Evolutionary conservation across 2,888 invertebrate species (phyloP).

Genomic region (Drosophila multiciliata): DNA sequence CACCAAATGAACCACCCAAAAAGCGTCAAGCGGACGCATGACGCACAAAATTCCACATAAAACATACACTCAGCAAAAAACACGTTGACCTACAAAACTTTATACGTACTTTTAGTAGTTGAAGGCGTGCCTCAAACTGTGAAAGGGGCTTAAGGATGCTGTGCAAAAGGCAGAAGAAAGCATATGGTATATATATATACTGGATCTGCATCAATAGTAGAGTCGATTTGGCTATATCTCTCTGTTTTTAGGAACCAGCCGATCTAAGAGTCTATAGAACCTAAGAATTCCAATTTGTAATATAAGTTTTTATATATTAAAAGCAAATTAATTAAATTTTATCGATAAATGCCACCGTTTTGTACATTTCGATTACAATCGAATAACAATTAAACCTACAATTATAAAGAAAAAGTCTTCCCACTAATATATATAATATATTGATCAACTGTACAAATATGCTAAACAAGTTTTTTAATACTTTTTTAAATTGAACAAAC

Average conservation of each 20-base stretch:
- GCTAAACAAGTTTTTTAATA: no score
- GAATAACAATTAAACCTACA: no score
- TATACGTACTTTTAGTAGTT: background rate
- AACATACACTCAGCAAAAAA: constrained; percentile 16
- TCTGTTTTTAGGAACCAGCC: background rate
- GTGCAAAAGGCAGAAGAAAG: background rate
- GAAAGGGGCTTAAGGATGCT: background rate
- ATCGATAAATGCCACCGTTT: background rate
- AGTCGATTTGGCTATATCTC: background rate
- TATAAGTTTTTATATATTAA: background rate
- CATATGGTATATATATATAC: background rate
- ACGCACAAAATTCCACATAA: constrained; percentile 74
- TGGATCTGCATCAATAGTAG: background rate
- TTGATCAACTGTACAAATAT: no score
- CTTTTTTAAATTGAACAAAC: no score
- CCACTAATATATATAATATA: no score
- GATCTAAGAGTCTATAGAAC: background rate
- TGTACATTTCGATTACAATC: no score
- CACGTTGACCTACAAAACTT: background rate
- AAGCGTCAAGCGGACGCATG: constrained; percentile 57
- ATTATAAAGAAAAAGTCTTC: no score
- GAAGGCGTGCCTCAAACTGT: background rate
- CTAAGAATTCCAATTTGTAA: background rate
- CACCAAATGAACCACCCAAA: constrained; percentile 46
- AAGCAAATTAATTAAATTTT: background rate